These are phyloP conservation scores for Drosophila nannoptera DNA, from an alignment of 1,140 invertebrate species.

Conservation along the genomic window DNA sequence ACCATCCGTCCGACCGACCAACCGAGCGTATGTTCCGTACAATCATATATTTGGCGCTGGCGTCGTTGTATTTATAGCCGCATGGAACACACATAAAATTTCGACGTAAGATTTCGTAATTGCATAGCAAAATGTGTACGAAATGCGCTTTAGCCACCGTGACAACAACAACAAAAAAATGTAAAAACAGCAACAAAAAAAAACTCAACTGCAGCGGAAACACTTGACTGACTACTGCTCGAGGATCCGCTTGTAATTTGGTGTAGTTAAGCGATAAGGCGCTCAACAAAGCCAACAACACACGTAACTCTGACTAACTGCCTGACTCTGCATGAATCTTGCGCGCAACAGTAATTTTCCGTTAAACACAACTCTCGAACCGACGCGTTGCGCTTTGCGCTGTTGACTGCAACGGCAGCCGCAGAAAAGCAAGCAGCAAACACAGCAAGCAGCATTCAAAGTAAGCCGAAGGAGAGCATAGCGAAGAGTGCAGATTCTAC, in stretches of 20 bases:
- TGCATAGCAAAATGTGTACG: conserved; percentile 34
- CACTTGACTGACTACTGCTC: conserved; percentile 4
- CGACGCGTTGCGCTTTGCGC: conserved; percentile 56
- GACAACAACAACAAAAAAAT: conserved; percentile 1
- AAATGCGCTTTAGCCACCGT: conserved; percentile 24
- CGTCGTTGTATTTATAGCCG: conserved; percentile 59
- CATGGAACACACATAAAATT: conserved; percentile 55
- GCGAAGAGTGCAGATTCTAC: conserved; percentile 1
- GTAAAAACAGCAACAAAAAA: neutral
- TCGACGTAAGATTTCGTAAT: conserved; percentile 62
- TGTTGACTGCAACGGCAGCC: conserved; percentile 58
- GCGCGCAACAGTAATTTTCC: conserved; percentile 58
- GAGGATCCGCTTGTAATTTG: conserved; percentile 13
- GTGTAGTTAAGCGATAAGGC: conserved; percentile 25
- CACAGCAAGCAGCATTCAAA: conserved; percentile 19
- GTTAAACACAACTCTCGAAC: conserved; percentile 50
- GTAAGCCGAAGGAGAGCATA: conserved; percentile 32
- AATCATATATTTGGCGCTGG: conserved; percentile 30
- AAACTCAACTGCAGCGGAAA: conserved; percentile 2
- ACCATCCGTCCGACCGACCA: neutral
- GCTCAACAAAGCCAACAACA: conserved; percentile 4
- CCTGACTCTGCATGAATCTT: neutral
- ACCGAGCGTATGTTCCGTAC: conserved; percentile 12
- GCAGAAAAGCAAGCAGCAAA: conserved; percentile 20
- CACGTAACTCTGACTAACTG: conserved; percentile 12